phyloP scores from a whole-genome alignment of 2,888 invertebrate species.

The Sinotaia quadrata region DNA sequence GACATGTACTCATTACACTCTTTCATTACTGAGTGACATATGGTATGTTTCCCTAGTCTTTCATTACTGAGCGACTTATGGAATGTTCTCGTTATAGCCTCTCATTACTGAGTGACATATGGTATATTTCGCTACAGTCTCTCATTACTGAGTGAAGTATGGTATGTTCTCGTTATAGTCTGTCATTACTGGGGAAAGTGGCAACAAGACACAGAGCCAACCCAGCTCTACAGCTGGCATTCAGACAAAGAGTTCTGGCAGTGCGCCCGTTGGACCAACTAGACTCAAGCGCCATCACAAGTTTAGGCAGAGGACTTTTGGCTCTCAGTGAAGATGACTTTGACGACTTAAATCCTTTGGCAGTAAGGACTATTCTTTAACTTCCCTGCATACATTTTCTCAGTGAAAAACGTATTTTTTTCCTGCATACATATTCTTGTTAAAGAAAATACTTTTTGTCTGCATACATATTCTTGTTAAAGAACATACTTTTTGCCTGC shows the following conservation, averaged over 20 bases:
- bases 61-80: too few relatives aligned
- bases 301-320: slow-evolving; percentile 34
- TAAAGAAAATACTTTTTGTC: too few relatives aligned
- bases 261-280: background rate
- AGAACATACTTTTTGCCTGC: too few relatives aligned
- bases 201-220: slow-evolving; percentile 21
- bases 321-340: slow-evolving; percentile 27
- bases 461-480: too few relatives aligned
- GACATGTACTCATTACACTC: too few relatives aligned
- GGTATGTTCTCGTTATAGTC: slow-evolving; percentile 11
- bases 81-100: too few relatives aligned
- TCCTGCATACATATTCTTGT: too few relatives aligned
- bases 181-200: slow-evolving; percentile 23
- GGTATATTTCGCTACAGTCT: background rate
- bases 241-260: slow-evolving; percentile 22
- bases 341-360: slow-evolving; percentile 23
- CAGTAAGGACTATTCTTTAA: slow-evolving; percentile 12
- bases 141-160: background rate
- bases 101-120: background rate
- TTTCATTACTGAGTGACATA: too few relatives aligned
- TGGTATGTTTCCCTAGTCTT: too few relatives aligned
- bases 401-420: too few relatives aligned
- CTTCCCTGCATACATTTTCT: too few relatives aligned
- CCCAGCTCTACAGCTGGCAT: slow-evolving; percentile 28
- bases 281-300: slow-evolving; percentile 19